Evolutionary conservation across 2,797 vertebrate species (phyloP), one percentile per base, ranked within the genome.

Genomic region (Scarus forsteni): DNA sequence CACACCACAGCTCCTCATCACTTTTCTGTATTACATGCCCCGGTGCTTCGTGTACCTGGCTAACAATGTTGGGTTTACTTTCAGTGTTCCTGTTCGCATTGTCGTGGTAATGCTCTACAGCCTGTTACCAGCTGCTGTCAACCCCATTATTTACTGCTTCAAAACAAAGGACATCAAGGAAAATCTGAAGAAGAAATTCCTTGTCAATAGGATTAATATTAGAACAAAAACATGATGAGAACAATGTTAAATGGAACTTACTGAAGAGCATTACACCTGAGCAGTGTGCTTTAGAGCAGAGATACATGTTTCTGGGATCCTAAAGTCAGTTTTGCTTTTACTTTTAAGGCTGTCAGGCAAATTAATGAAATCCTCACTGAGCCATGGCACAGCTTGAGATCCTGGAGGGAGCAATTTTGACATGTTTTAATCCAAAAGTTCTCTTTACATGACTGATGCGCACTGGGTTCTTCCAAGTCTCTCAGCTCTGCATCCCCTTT

Each of bases 61-160:
- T 12, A 67, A 64, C 34, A 40, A 44, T 51, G 3, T 81, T 3
- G 75, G 70, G 11, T 83, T 74, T 36, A 57, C 16, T 7, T 71
- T 85, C 3, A 79, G 60, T 46, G 8, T 46, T 51, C 54, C 74
- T 1, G 6, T 79, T n/a, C 57, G 74, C 19, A 49, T 79, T 38
- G 40, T 76, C 42, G 39, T 87, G 10, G 66, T 83, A 10, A 72
- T 84, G 74, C 8, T 84, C 11, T 84, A 82, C 55, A 83, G 75
- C 71, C 49, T 78, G 19, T 42, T 92, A 61, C 91, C 91, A 4
- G 88, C 91, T 40, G 88, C 91, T 11, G 50, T 92, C 2, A 94
- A 95, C n/a, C 92, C 89, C 1, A 61, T 93, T 19, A 91, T 93
- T 52, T 93, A 93, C 34, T 91, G 92, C 79, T 93, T 73, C 75